Percentiles rank a stretch among this genome's conserved stretches.
phyloP scores from a whole-genome alignment of 2,797 vertebrate genomes.

The Poeciliopsis gracilis region DNA sequence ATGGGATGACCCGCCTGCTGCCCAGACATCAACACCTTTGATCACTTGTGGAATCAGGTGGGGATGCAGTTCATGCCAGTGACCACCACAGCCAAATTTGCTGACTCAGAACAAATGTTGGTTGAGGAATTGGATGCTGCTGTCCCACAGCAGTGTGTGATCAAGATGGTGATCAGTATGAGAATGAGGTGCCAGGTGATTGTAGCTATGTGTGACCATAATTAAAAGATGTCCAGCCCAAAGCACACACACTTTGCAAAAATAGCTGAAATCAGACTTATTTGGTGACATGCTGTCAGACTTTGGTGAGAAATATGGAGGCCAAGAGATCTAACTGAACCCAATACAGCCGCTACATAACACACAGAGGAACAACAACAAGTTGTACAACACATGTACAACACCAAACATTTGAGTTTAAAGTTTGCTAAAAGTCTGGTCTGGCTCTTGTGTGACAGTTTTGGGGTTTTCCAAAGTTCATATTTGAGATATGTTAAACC shows the following conservation, averaged over 20 bases:
- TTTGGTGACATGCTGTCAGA: neutral
- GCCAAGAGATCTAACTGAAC: neutral
- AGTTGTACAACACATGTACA: neutral
- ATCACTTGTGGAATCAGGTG: neutral
- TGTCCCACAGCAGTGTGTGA: neutral
- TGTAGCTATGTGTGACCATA: neutral
- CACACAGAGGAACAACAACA: neutral
- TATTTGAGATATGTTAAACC: neutral
- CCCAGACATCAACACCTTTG: neutral
- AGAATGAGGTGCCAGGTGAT: neutral
- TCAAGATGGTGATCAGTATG: neutral
- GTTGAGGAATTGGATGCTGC: neutral
- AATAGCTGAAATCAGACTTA: neutral
- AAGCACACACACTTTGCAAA: neutral
- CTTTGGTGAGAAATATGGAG: neutral
- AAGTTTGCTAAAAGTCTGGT: neutral
- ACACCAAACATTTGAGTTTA: neutral
- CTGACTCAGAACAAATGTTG: neutral
- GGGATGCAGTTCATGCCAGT: neutral
- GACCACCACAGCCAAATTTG: neutral
- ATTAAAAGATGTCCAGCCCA: neutral
- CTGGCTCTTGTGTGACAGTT: neutral
- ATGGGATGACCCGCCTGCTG: too few relatives aligned
- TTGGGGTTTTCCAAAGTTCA: neutral
- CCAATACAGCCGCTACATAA: neutral